phyloP scores from a whole-genome alignment of 2,113 vertebrate species.

The Phalacrocorax carbo region DNA sequence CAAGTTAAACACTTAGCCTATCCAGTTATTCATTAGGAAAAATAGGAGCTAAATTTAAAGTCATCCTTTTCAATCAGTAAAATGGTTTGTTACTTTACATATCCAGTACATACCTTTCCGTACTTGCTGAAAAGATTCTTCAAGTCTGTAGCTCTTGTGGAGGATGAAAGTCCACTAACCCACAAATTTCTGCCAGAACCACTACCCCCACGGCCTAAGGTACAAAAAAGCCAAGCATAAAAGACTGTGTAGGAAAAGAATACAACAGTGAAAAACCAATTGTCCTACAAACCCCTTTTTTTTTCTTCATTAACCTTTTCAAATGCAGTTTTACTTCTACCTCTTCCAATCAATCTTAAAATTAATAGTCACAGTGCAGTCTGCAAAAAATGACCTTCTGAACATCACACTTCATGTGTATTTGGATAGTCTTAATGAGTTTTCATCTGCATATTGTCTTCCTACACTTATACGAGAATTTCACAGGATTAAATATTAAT shows the following conservation, averaged over 20 bases:
- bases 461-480: background rate
- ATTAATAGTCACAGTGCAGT: background rate
- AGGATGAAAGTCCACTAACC: slow-evolving; percentile 95
- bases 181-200: slow-evolving; percentile 88
- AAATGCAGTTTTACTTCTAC: background rate
- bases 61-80: background rate
- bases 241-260: background rate
- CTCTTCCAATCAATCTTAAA: background rate
- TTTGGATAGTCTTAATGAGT: background rate
- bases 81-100: background rate
- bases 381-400: background rate
- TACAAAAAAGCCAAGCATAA: background rate
- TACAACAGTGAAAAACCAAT: background rate
- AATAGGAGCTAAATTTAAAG: background rate
- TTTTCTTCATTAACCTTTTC: background rate
- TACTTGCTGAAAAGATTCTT: slow-evolving; percentile 98
- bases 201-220: slow-evolving; percentile 65
- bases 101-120: slow-evolving; percentile 81
- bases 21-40: background rate
- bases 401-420: background rate
- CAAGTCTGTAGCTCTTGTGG: slow-evolving; percentile 93
- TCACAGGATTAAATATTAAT: background rate
- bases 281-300: background rate
- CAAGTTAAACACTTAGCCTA: background rate
- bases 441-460: background rate